Evolutionary conservation across 2,888 invertebrate species (phyloP).

Genomic region (Drosophila recens): DNA sequence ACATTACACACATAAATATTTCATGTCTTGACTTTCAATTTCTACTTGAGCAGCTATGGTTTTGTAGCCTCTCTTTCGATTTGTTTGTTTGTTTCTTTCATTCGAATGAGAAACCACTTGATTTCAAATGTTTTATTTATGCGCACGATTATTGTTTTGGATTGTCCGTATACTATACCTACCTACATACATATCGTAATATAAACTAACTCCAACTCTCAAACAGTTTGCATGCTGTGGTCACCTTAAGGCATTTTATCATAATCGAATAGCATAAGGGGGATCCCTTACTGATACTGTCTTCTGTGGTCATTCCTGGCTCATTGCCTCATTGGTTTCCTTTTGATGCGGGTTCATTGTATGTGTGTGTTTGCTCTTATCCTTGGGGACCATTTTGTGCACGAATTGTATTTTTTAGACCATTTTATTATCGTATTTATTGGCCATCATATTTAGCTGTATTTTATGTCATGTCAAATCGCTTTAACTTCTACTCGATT

Average conservation of each 20-base stretch:
- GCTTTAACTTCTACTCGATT: constrained; percentile 48
- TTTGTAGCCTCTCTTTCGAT: constrained; percentile 31
- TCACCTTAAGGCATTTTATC: constrained; percentile 76
- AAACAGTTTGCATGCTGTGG: constrained; percentile 54
- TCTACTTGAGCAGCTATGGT: constrained; percentile 42
- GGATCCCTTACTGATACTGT: constrained; percentile 24
- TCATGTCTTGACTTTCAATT: constrained; percentile 78
- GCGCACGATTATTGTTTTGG: constrained; percentile 76
- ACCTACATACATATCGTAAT: too few relatives aligned
- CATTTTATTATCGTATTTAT: constrained; percentile 74
- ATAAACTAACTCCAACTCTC: constrained; percentile 10
- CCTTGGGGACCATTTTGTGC: constrained; percentile 58
- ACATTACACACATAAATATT: constrained; percentile 67
- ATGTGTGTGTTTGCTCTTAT: constrained; percentile 18
- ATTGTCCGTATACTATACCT: constrained; percentile 28
- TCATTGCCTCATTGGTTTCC: constrained; percentile 69
- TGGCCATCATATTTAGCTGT: constrained; percentile 69
- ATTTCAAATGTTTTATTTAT: constrained; percentile 78
- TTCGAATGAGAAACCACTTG: constrained; percentile 70
- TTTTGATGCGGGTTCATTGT: constrained; percentile 73
- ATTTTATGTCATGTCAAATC: constrained; percentile 60
- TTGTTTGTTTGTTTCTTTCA: constrained; percentile 57
- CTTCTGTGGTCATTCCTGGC: constrained; percentile 58
- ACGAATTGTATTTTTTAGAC: constrained; percentile 50
- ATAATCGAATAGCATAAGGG: constrained; percentile 63